Evolutionary conservation across 2,797 vertebrate species (phyloP).

Genomic region (Paguma larvata): DNA sequence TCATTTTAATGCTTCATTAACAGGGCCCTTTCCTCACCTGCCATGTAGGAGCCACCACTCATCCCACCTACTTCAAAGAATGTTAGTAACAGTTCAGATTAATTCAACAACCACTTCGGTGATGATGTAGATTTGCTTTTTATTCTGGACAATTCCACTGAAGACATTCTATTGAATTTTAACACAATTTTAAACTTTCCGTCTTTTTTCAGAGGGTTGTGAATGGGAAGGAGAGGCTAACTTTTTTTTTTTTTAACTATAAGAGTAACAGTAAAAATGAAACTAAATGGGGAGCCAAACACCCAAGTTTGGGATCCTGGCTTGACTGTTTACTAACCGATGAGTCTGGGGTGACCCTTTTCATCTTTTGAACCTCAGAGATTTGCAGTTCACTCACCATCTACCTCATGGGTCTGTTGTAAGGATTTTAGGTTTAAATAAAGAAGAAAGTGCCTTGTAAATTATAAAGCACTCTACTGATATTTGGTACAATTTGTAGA

Average conservation of each 20-base stretch:
- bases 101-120: not conserved
- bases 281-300: not conserved
- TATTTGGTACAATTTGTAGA: not conserved
- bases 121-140: not conserved
- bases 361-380: not conserved
- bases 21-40: not conserved
- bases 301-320: not conserved
- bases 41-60: not conserved
- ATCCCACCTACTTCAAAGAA: not conserved
- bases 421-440: constrained; percentile 43
- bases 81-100: not conserved
- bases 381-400: not conserved
- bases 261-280: not conserved
- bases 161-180: constrained; percentile 32
- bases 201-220: not conserved
- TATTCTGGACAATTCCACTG: not conserved
- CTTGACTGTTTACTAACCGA: not conserved
- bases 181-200: not conserved
- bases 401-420: not conserved
- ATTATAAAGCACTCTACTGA: not conserved
- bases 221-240: not conserved
- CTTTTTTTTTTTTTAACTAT: not conserved
- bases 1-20: not conserved
- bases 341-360: not conserved
- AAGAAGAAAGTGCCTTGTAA: constrained; percentile 1